Percentiles rank a stretch among this genome's conserved stretches.
These are phyloP conservation scores for Sphecodes monilicornis DNA, from an alignment of 2,888 invertebrate species.

Conservation along the genomic window DNA sequence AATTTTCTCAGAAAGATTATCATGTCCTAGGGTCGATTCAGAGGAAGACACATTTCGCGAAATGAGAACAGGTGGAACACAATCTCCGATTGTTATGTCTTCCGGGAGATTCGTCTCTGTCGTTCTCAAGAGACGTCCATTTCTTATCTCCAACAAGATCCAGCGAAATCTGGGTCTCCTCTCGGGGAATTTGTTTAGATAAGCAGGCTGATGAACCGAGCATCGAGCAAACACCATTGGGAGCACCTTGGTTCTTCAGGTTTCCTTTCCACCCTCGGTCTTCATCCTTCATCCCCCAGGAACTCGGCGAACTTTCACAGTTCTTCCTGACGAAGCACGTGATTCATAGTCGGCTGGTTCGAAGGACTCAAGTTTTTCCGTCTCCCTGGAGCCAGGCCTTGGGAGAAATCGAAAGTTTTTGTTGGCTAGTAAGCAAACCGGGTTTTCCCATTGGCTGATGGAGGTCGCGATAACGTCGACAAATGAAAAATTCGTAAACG, in stretches of 20 bases:
- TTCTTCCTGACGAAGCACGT: slow-evolving; percentile 46
- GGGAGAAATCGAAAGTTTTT: slow-evolving; percentile 43
- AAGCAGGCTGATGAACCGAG: neutral
- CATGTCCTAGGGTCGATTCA: neutral
- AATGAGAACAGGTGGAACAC: neutral
- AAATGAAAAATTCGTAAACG: slow-evolving; percentile 72
- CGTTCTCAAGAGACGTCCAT: neutral
- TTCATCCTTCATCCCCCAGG: slow-evolving; percentile 74
- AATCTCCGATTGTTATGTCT: neutral
- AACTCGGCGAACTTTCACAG: slow-evolving; percentile 54
- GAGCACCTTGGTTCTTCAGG: neutral
- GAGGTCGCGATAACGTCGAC: slow-evolving; percentile 43
- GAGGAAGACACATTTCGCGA: neutral
- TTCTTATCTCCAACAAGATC: neutral
- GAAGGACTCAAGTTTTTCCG: slow-evolving; percentile 24
- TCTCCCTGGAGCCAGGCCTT: neutral
- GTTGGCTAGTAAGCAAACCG: slow-evolving; percentile 42
- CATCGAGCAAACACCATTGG: neutral
- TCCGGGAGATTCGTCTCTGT: neutral
- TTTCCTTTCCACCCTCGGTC: slow-evolving; percentile 13
- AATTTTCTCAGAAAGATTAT: neutral
- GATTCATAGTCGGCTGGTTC: slow-evolving; percentile 69
- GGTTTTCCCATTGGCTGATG: slow-evolving; percentile 3
- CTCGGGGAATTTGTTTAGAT: neutral
- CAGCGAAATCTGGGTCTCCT: neutral